These are phyloP conservation scores for Diogma glabrata DNA, from an alignment of 2,888 invertebrate genomes.

Conservation along the genomic window DNA sequence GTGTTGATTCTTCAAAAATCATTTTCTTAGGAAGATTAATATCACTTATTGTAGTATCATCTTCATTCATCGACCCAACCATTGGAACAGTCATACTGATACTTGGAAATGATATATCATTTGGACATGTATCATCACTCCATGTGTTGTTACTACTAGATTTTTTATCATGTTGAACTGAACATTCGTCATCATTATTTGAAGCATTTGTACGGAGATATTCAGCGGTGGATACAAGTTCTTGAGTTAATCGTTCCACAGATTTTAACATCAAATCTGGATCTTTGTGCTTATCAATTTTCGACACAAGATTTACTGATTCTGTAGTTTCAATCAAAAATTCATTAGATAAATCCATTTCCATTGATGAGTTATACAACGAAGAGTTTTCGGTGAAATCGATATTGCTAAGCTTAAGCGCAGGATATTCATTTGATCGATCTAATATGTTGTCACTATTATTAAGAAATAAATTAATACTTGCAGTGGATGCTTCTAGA, in stretches of 20 bases:
- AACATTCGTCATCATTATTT: constrained; percentile 17
- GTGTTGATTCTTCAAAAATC: constrained; percentile 27
- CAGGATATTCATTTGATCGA: constrained; percentile 40
- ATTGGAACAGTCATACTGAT: constrained; percentile 65
- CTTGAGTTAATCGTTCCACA: constrained; percentile 50
- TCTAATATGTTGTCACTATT: constrained; percentile 23
- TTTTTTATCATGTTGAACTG: constrained; percentile 15
- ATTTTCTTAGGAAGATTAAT: constrained; percentile 14
- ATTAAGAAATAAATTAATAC: constrained; percentile 23
- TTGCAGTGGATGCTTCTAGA: background rate
- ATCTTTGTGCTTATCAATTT: constrained; percentile 42
- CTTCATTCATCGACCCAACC: constrained; percentile 54
- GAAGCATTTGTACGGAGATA: constrained; percentile 40
- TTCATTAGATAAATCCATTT: constrained; percentile 40
- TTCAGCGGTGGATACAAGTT: constrained; percentile 51
- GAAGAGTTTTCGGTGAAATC: constrained; percentile 33
- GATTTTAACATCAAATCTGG: constrained; percentile 58
- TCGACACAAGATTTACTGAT: constrained; percentile 21
- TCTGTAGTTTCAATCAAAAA: constrained; percentile 27
- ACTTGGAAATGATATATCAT: constrained; percentile 70
- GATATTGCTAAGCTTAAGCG: constrained; percentile 30
- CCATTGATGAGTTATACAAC: constrained; percentile 35
- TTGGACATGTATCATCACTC: constrained; percentile 69
- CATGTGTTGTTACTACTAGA: constrained; percentile 50
- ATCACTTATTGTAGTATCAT: constrained; percentile 25